Conservation (phyloP, 2,113 vertebrate genomes). For the Anguilla rostrata region DNA sequence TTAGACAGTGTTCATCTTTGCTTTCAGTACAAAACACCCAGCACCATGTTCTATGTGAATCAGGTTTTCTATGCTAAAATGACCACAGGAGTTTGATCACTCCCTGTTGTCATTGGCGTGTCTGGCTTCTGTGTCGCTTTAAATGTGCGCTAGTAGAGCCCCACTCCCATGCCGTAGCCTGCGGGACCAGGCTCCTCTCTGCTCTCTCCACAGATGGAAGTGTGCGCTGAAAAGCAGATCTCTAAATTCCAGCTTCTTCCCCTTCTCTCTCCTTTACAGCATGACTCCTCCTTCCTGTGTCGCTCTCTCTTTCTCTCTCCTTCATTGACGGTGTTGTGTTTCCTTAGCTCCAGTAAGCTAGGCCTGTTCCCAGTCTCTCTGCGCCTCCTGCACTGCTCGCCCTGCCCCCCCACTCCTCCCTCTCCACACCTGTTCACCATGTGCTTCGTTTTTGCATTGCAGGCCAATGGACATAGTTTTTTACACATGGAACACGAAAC, state of each 20-base stretch:
- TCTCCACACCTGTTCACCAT: slow-evolving; percentile 37
- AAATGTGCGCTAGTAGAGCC: slow-evolving; percentile 37
- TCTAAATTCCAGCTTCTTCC: slow-evolving; percentile 70
- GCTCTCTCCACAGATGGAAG: slow-evolving; percentile 69
- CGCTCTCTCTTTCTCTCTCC: slow-evolving; percentile 51
- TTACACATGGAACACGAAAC: slow-evolving; percentile 98
- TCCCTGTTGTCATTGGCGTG: slow-evolving; percentile 39
- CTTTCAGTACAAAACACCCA: slow-evolving; percentile 10
- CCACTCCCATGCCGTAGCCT: slow-evolving; percentile 24
- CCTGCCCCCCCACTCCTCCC: slow-evolving; percentile 15
- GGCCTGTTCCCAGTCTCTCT: slow-evolving; percentile 67
- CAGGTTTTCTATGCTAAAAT: slow-evolving; percentile 31
- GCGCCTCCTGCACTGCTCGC: slow-evolving; percentile 40
- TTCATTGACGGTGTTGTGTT: slow-evolving; percentile 69
- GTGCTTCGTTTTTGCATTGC: slow-evolving; percentile 77
- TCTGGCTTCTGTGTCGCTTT: slow-evolving; percentile 43
- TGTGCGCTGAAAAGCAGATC: slow-evolving; percentile 59
- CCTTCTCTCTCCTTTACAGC: slow-evolving; percentile 72
- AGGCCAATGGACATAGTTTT: slow-evolving; percentile 99
- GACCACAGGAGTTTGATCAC: slow-evolving; percentile 20
- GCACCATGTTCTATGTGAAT: slow-evolving; percentile 22
- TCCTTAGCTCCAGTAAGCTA: slow-evolving; percentile 61
- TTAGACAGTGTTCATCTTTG: slow-evolving; percentile 21
- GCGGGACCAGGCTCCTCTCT: slow-evolving; percentile 38
- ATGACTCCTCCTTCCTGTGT: slow-evolving; percentile 60